Evolutionary conservation across 1,140 invertebrate genomes (phyloP).

Genomic region (Artemia franciscana): DNA sequence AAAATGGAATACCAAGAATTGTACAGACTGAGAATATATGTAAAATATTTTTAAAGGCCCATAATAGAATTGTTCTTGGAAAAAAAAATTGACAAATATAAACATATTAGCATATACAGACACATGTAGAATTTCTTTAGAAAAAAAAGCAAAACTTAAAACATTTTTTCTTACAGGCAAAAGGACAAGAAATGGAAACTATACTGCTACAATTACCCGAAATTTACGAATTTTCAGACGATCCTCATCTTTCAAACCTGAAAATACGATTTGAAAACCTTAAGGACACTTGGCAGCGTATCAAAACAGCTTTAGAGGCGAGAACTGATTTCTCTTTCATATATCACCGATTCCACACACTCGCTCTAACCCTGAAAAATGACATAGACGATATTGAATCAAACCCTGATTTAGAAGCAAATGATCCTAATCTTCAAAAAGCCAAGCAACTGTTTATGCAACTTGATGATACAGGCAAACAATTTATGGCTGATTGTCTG

Average conservation of each 20-base stretch:
- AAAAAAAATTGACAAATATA: too few relatives aligned
- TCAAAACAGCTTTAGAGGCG: slow-evolving; percentile 34
- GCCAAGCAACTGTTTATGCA: slow-evolving; percentile 32
- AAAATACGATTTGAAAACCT: slow-evolving; percentile 34
- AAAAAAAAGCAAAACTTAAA: slow-evolving; percentile 1
- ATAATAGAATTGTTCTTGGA: too few relatives aligned
- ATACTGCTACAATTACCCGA: slow-evolving; percentile 33
- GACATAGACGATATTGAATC: slow-evolving; percentile 39
- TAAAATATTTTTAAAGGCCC: too few relatives aligned
- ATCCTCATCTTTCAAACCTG: slow-evolving; percentile 34
- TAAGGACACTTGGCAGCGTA: slow-evolving; percentile 33
- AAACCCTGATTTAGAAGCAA: slow-evolving; percentile 15
- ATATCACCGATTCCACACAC: slow-evolving; percentile 47
- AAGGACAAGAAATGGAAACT: slow-evolving; percentile 37
- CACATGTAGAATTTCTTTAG: too few relatives aligned
- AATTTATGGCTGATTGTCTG: slow-evolving; percentile 37
- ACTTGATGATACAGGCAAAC: slow-evolving; percentile 33
- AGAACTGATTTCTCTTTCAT: slow-evolving; percentile 34
- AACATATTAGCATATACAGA: too few relatives aligned
- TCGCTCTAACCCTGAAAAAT: slow-evolving; percentile 34
- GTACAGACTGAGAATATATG: too few relatives aligned
- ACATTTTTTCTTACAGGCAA: slow-evolving; percentile 26
- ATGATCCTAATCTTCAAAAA: slow-evolving; percentile 21
- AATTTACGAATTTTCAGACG: slow-evolving; percentile 38
- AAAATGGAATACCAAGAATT: too few relatives aligned